These are phyloP conservation scores for Cetoscarus ocellatus DNA, from an alignment of 2,797 vertebrate species.

Conservation along the genomic window DNA sequence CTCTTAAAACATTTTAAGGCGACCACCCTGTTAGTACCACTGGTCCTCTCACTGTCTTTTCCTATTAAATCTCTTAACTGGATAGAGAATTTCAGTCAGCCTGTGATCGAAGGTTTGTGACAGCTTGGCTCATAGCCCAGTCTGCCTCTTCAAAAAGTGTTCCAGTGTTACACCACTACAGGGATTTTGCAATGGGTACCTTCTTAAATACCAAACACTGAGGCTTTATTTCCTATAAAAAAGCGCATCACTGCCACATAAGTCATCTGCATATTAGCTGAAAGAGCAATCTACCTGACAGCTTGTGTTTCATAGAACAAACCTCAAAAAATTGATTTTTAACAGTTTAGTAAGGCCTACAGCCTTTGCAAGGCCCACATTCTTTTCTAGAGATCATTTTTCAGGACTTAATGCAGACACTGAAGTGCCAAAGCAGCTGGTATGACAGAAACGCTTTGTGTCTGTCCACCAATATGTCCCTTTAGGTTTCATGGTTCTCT, in stretches of 20 bases:
- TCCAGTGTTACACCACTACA: neutral
- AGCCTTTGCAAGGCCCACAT: too few species aligned
- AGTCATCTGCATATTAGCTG: neutral
- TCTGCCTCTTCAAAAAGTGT: neutral
- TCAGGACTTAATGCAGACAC: too few species aligned
- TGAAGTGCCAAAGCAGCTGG: too few species aligned
- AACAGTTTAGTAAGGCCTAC: too few species aligned
- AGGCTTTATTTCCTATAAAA: neutral
- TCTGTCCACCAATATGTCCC: too few species aligned
- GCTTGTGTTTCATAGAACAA: too few species aligned
- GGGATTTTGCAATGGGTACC: neutral
- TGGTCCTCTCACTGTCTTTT: neutral
- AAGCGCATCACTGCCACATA: neutral
- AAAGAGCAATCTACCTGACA: neutral
- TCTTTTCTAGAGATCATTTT: too few species aligned
- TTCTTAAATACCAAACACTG: neutral
- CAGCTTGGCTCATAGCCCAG: neutral
- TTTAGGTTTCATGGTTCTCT: too few species aligned
- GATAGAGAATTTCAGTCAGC: neutral
- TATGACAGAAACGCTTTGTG: too few species aligned
- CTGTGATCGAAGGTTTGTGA: neutral
- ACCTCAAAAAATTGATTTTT: too few species aligned
- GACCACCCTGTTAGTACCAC: neutral
- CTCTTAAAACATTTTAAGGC: neutral
- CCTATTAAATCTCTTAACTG: neutral